phyloP scores from a whole-genome alignment of 1,140 invertebrate species.

The Magallana angulata region DNA sequence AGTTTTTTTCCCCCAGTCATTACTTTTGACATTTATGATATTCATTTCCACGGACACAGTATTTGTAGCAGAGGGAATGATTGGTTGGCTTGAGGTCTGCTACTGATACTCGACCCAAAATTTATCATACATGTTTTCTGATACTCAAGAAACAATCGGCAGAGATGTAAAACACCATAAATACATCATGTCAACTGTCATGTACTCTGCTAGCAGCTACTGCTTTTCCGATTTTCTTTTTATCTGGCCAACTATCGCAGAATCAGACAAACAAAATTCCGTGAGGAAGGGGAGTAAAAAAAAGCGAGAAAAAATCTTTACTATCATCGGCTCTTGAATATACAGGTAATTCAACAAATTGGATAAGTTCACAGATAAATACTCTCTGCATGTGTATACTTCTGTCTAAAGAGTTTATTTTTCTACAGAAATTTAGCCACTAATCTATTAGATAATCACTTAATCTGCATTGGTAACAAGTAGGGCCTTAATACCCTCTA shows the following conservation, averaged over 20 bases:
- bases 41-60: neutral
- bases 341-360: slow-evolving; percentile 9
- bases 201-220: neutral
- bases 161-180: neutral
- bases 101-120: neutral
- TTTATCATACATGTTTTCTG: neutral
- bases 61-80: neutral
- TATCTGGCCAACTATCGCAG: neutral
- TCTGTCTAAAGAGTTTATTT: slow-evolving; percentile 16
- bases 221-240: neutral
- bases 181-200: slow-evolving; percentile 26
- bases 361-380: neutral
- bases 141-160: neutral
- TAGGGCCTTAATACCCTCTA: neutral
- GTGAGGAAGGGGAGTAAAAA: neutral
- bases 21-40: slow-evolving; percentile 18
- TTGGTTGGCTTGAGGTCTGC: neutral
- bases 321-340: neutral
- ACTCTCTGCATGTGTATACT: neutral
- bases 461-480: neutral
- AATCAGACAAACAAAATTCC: neutral
- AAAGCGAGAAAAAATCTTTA: neutral
- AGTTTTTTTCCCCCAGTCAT: neutral
- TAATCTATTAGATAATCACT: slow-evolving; percentile 22
- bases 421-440: slow-evolving; percentile 22